Evolutionary conservation across 2,888 invertebrate genomes (phyloP).

Genomic region (Aleiodes leptofemur): DNA sequence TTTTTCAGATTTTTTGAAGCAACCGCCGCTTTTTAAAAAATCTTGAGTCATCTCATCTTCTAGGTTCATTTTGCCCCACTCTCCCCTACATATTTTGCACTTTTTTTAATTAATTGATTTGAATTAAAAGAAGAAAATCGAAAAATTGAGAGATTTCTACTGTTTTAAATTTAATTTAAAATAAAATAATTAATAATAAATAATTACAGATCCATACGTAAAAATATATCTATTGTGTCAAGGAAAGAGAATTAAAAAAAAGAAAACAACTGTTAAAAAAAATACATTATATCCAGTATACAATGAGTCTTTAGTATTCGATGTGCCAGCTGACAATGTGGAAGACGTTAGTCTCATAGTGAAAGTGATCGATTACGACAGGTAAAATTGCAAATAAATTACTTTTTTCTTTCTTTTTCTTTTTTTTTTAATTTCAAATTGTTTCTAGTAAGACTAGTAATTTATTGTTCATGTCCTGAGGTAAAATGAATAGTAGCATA

Average conservation of each 20-base stretch:
- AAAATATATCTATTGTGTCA: slow-evolving; percentile 93
- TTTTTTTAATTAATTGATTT: too few relatives aligned
- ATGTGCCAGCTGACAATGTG: slow-evolving; percentile 88
- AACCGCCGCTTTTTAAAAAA: too few relatives aligned
- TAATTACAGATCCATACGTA: slow-evolving; percentile 90
- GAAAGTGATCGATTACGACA: slow-evolving; percentile 93
- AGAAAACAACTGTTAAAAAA: slow-evolving; percentile 93
- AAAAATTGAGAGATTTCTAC: too few relatives aligned
- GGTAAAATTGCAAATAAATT: slow-evolving; percentile 76
- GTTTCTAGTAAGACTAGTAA: slow-evolving; percentile 1
- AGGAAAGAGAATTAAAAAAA: slow-evolving; percentile 93
- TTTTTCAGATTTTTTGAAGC: too few relatives aligned
- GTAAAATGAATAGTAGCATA: slow-evolving; percentile 5
- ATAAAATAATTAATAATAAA: not conserved
- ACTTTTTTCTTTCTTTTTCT: slow-evolving; percentile 16
- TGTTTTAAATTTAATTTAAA: too few relatives aligned
- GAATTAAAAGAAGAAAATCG: too few relatives aligned
- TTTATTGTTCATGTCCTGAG: slow-evolving; percentile 6
- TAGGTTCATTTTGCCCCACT: too few relatives aligned
- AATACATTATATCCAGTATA: slow-evolving; percentile 92
- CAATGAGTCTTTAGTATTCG: slow-evolving; percentile 95
- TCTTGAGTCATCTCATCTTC: too few relatives aligned
- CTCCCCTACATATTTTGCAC: too few relatives aligned
- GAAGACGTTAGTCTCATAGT: slow-evolving; percentile 89
- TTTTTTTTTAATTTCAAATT: not conserved